phyloP scores from a whole-genome alignment of 2,113 vertebrate genomes.

The Narcine bancroftii region DNA sequence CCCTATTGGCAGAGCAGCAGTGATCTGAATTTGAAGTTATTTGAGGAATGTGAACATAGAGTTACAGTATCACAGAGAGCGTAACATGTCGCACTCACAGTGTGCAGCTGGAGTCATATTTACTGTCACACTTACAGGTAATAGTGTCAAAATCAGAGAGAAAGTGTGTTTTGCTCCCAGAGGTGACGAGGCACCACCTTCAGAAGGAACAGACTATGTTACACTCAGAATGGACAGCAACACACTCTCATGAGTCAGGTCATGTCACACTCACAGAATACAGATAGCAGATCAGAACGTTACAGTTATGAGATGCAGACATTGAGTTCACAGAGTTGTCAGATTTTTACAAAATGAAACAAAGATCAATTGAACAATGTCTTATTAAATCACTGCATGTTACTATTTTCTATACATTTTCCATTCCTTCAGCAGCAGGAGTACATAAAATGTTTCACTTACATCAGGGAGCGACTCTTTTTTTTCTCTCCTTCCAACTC shows the following conservation, averaged over 20 bases:
- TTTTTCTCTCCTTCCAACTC: neutral
- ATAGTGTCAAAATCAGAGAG: neutral
- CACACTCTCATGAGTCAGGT: neutral
- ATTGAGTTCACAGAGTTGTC: neutral
- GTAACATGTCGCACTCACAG: neutral
- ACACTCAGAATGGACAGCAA: neutral
- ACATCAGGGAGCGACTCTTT: neutral
- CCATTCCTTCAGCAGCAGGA: neutral
- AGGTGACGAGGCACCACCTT: neutral
- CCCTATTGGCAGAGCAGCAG: neutral
- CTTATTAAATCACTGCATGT: neutral
- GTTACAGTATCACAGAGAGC: neutral
- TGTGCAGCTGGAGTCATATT: neutral
- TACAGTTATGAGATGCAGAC: neutral
- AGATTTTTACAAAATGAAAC: neutral
- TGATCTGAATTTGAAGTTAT: neutral
- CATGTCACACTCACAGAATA: neutral
- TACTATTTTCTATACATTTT: neutral
- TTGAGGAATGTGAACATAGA: neutral
- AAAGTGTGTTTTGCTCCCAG: no score
- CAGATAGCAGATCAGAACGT: neutral
- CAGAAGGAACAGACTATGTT: neutral
- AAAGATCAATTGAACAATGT: neutral
- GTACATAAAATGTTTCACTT: neutral
- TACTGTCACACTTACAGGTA: neutral